A percentile compares a stretch with the other conserved stretches of the same genome.
These are phyloP conservation scores for Carassius carassius DNA, from an alignment of 2,113 vertebrate species.

Conservation along the genomic window DNA sequence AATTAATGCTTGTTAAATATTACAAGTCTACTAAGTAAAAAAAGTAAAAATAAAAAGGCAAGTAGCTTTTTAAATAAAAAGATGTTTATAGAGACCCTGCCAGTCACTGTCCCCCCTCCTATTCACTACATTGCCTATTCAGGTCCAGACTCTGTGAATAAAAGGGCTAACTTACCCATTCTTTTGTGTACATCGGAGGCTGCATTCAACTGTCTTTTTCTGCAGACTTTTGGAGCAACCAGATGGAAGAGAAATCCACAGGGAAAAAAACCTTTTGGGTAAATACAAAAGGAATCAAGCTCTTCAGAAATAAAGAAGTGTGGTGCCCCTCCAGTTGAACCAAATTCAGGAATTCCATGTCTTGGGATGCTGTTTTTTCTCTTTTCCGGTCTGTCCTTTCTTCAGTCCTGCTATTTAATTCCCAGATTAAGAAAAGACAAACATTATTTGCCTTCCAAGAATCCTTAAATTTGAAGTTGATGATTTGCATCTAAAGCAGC, in stretches of 20 bases:
- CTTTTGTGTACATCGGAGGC: constrained; percentile 99
- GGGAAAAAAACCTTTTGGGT: constrained; percentile 85
- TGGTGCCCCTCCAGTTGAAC: constrained; percentile 73
- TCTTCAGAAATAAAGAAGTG: constrained; percentile 76
- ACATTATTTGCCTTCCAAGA: constrained; percentile 52
- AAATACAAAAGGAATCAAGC: constrained; percentile 77
- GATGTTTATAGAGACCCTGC: constrained; percentile 66
- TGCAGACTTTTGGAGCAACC: constrained; percentile 86
- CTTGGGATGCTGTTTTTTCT: constrained; percentile 61
- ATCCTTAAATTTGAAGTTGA: constrained; percentile 75
- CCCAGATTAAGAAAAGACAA: constrained; percentile 24
- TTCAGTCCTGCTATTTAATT: constrained; percentile 25
- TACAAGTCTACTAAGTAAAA: constrained; percentile 23
- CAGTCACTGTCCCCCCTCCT: constrained; percentile 56
- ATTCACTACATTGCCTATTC: constrained; percentile 75
- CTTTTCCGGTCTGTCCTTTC: constrained; percentile 46
- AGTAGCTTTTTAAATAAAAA: constrained; percentile 51
- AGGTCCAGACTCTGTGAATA: constrained; percentile 72
- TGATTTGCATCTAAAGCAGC: constrained; percentile 74
- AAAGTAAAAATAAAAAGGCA: constrained; percentile 16
- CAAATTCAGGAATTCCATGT: constrained; percentile 81
- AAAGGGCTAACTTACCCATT: constrained; percentile 97
- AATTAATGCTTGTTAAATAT: constrained; percentile 23
- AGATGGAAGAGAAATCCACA: constrained; percentile 90
- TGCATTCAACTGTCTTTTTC: constrained; percentile 98